Base-by-base conservation (phyloP, 2,888 invertebrate genomes). In the Pimpla rufipes region DNA sequence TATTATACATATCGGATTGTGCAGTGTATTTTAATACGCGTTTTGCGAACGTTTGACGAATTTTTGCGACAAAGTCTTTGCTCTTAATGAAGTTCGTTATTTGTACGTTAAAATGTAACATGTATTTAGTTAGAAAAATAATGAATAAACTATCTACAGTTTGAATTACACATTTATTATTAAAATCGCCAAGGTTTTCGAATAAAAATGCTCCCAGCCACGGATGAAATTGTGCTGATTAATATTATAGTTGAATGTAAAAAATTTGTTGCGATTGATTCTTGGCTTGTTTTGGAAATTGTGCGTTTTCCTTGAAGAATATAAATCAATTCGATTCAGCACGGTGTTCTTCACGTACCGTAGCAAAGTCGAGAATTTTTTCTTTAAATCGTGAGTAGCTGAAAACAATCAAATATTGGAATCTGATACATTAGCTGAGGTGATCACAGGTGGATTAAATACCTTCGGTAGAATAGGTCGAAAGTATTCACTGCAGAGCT, bases 91-190 rank as follows among this genome's bases (percentile, higher is more conserved):
- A 81, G 47, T 45, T 4, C n/a, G 29, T 37, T 42, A 42, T 35
- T 37, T 40, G 35, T 59, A 59, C 35, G n/a, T 23, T 21, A 45
- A 40, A 40, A n/a, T 62, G 47, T 62, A 68, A 8, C 45, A 23
- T 18, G 40, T 21, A 52, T 52, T 42, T 50, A 21, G 18, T 78
- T 64, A 29, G 23, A 29, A 35, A 45, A 52, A 42, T 66, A 16
- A 79, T 79, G 37, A 79, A 79, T 71, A 64, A 71, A 79, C 18
- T 42, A 13, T 68, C 35, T 52, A 70, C 42, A 18, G 52, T 35
- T 52, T 42, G 0, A 29, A 62, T 55, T 13, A 42, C 40, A 1
- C 23, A 47, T 76, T 59, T 35, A 18, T 13, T 57, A 4, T 21
- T 35, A 7, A 35, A 29, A 7, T n/a, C 42, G 11, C 55, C n/a